Evolutionary conservation across 2,113 vertebrate genomes (phyloP).

Genomic region (Brevimyrus niger): DNA sequence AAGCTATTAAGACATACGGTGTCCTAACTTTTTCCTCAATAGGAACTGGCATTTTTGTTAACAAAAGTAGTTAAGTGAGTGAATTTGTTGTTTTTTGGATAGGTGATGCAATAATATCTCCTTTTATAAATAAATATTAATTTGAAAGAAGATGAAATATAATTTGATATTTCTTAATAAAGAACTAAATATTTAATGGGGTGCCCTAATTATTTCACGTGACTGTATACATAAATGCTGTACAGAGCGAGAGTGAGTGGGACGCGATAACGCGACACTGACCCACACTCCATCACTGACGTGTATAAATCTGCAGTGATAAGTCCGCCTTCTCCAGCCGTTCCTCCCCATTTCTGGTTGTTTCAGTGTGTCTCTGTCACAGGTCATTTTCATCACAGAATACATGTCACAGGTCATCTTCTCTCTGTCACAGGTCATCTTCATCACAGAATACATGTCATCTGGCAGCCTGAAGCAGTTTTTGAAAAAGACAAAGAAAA

Average conservation of each 20-base stretch:
- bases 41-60: background rate
- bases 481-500: slow-evolving; percentile 95
- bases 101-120: background rate
- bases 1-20: background rate
- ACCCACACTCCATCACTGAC: background rate
- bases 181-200: background rate
- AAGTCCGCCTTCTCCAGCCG: background rate
- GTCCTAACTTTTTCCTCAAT: background rate
- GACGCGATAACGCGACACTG: background rate
- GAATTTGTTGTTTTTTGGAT: background rate
- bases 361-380: slow-evolving; percentile 15
- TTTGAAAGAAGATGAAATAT: background rate
- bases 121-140: background rate
- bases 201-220: background rate
- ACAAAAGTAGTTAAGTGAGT: background rate
- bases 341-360: background rate
- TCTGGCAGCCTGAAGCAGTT: slow-evolving; percentile 94
- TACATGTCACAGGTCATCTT: slow-evolving; percentile 96
- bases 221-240: background rate
- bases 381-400: slow-evolving; percentile 95
- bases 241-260: background rate
- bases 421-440: slow-evolving; percentile 71
- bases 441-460: slow-evolving; percentile 94
- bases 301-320: background rate
- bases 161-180: background rate